A percentile compares a stretch with the other conserved stretches of the same genome.
These are phyloP conservation scores for Cotesia vestalis DNA, from an alignment of 1,140 invertebrate genomes.

Conservation along the genomic window DNA sequence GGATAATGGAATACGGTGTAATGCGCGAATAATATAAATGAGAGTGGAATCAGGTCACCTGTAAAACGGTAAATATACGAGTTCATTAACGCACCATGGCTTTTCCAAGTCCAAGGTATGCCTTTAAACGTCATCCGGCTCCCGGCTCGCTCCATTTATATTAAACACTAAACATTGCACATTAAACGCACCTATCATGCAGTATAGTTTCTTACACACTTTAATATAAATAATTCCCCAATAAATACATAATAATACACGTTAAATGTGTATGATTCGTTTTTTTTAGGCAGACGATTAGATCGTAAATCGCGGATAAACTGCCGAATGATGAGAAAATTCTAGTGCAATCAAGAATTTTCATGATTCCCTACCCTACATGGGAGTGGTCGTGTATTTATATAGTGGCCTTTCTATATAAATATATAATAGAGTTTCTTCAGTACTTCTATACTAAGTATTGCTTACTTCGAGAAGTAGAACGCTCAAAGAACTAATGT, in stretches of 20 bases:
- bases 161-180: not conserved
- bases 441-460: not conserved
- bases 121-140: conserved; percentile 3
- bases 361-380: no score
- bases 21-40: not conserved
- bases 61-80: conserved; percentile 18
- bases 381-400: not conserved
- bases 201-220: no score
- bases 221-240: no score
- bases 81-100: conserved; percentile 20
- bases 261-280: no score
- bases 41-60: conserved; percentile 8
- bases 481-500: not conserved
- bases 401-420: not conserved
- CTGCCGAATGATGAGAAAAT: no score
- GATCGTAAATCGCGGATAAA: no score
- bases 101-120: not conserved
- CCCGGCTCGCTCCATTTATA: not conserved
- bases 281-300: no score
- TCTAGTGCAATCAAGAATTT: no score
- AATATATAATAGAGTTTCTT: not conserved
- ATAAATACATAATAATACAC: no score
- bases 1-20: not conserved
- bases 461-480: not conserved
- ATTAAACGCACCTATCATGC: not conserved